Evolutionary conservation across 2,797 vertebrate genomes (phyloP), one percentile per base, ranked within the genome.

Genomic region (Telmatherina bonti): DNA sequence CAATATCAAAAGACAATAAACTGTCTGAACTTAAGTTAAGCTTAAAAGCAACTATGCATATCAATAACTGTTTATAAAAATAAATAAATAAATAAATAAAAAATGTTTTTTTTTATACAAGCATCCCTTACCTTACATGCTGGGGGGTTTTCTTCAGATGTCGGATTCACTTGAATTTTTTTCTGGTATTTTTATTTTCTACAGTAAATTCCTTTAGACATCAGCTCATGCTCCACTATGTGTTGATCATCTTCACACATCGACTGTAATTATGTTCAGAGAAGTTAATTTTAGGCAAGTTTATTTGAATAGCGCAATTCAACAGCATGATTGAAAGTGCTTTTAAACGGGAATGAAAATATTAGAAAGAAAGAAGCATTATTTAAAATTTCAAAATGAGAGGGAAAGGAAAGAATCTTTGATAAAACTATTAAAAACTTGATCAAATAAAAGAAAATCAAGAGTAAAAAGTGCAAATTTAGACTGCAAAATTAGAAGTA

Each of bases 131-230:
- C 69, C 75, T 75, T 72, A 74, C 61, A 70, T 63, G 55, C 76
- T 79, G 61, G 74, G 62, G 56, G 59, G 58, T 73, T 77, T 31
- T 76, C 74, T 81, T 78, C 79, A 66, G 53, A 69, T 67, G 52
- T 79, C 36, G 76, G 63, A 49, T 76, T 76, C 2, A 16, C 60
- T 5, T 70, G 70, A 82, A 76, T 77, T 78, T 61, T 86, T 83
- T 79, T n/a, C 43, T 36, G 73, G 62, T 78, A 84, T 79, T 82
- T 73, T 72, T 56, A 84, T 78, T 86, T 88, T 71, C 71, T 16
- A 20, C 56, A 82, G 45, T 74, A 56, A 29, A 81, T 85, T n/a
- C 73, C 10, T 78, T 81, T 73, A 51, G 62, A 59, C 52, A 85
- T 76, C 67, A 67, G 63, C 58, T 59, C 76, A 2, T 18, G 18